Conservation (phyloP, 2,113 vertebrate species). For the Zosterops japonicus region DNA sequence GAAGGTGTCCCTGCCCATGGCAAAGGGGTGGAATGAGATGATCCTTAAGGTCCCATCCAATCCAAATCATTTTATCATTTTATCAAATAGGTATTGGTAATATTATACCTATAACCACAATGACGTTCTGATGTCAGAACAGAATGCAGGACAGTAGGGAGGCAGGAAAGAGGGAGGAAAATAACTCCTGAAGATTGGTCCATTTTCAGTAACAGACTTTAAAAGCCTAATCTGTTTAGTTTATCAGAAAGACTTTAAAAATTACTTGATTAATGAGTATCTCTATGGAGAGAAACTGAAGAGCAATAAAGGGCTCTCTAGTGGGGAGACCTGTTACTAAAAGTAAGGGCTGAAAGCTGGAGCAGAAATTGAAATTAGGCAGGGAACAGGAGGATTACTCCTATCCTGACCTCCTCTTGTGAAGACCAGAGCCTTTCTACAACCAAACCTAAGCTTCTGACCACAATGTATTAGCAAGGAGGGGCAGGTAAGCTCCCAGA, state of each 20-base stretch:
- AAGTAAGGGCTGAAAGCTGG: neutral
- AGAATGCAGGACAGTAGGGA: neutral
- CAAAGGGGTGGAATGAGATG: neutral
- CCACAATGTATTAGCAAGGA: neutral
- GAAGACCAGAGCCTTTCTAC: neutral
- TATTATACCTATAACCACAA: neutral
- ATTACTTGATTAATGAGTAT: neutral
- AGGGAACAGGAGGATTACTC: neutral
- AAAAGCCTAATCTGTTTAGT: neutral
- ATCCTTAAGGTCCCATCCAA: neutral
- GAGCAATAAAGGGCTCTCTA: neutral
- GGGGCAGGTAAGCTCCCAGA: neutral
- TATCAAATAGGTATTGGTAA: neutral
- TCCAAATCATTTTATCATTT: neutral
- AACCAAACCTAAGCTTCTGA: neutral
- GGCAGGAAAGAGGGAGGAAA: accelerated
- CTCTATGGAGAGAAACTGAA: neutral
- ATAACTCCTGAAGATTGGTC: neutral
- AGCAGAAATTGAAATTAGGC: neutral
- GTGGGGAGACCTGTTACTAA: neutral
- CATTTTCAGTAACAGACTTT: neutral
- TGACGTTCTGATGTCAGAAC: neutral
- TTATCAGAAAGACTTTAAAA: neutral
- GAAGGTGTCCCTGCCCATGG: neutral
- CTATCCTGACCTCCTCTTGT: neutral